These are phyloP conservation scores for Clunio marinus DNA, from an alignment of 2,888 invertebrate species.

Conservation along the genomic window DNA sequence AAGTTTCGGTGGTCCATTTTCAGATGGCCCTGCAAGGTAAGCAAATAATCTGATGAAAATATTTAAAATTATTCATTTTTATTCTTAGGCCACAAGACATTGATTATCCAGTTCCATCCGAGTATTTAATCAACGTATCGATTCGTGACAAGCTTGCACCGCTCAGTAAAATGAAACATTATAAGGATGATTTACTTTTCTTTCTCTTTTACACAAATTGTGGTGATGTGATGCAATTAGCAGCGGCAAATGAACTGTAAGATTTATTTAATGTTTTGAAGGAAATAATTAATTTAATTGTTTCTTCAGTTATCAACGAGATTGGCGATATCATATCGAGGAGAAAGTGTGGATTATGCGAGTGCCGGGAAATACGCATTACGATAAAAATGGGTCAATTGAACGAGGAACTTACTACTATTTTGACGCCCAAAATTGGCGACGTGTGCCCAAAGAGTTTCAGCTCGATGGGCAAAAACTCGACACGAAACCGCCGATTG, in stretches of 20 bases:
- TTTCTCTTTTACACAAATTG: conserved; percentile 99
- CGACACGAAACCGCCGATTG: conserved; percentile 57
- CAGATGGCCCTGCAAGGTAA: conserved; percentile 86
- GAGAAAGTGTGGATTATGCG: conserved; percentile 99
- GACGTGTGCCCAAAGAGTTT: conserved; percentile 98
- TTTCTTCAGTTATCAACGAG: conserved; percentile 80
- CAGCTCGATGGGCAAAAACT: conserved; percentile 98
- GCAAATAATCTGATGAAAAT: conserved; percentile 3
- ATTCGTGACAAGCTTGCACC: conserved; percentile 95
- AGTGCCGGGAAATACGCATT: conserved; percentile 89
- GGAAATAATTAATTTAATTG: not conserved
- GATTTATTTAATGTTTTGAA: conserved; percentile 47
- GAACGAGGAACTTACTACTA: conserved; percentile 99
- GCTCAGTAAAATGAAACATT: conserved; percentile 84
- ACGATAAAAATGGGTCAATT: conserved; percentile 92
- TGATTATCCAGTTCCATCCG: conserved; percentile 96
- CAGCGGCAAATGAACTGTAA: conserved; percentile 95
- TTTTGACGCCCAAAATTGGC: conserved; percentile 98
- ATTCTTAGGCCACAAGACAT: conserved; percentile 88
- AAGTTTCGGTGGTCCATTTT: conserved; percentile 98
- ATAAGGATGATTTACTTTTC: conserved; percentile 98
- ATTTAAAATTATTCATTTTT: not conserved
- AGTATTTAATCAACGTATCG: conserved; percentile 95
- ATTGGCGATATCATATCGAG: conserved; percentile 99
- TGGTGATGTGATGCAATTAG: conserved; percentile 95